Evolutionary conservation across 2,113 vertebrate genomes (phyloP), one percentile per base, ranked within the genome.

Genomic region (Panurus biarmicus): DNA sequence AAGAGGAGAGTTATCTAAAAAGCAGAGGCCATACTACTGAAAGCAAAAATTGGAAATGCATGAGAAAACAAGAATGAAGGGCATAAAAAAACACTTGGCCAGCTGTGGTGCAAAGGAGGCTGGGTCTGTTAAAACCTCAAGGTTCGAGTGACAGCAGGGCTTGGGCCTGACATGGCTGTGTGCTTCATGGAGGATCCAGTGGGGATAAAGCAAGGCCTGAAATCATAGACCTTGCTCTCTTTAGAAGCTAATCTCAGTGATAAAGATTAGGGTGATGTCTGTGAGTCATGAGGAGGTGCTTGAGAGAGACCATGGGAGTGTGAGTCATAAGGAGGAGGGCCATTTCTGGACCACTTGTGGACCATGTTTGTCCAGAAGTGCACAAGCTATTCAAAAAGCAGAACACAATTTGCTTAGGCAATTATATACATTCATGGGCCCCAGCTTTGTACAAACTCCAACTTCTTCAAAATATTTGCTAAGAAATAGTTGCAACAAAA

Each of bases 231-330:
- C 54, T 87, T 45, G 44, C 35, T 85, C 60, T 83, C 50, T 79
- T 76, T 60, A 40, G 67, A 87, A 94, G 65, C 44, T 86, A 71
- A 60, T 40, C 48, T 83, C 47, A 12, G 50, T 73, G 87, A 93
- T 88, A 80, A 58, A 77, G 67, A 84, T 67, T 71, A 64, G 89
- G 35, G 69, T 80, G 72, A 56, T 84, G 76, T 29, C 40, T 88
- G 38, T 89, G 94, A 95, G 72, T 95, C 94, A 96, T 18, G 40
- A 70, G 78, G 38, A 95, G 89, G 85, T 94, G 85, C 79, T 22
- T 29, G 48, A 89, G 57, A 81, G 80, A 89, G 48, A 90, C 79
- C 91, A 78, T 26, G 19, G 47, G 91, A 69, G 44, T 2, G 21
- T 94, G 93, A 94, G 69, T 96, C 95, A 94, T 5, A 53, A 38